phyloP scores from a whole-genome alignment of 2,113 vertebrate genomes.

The Elachura formosa region DNA sequence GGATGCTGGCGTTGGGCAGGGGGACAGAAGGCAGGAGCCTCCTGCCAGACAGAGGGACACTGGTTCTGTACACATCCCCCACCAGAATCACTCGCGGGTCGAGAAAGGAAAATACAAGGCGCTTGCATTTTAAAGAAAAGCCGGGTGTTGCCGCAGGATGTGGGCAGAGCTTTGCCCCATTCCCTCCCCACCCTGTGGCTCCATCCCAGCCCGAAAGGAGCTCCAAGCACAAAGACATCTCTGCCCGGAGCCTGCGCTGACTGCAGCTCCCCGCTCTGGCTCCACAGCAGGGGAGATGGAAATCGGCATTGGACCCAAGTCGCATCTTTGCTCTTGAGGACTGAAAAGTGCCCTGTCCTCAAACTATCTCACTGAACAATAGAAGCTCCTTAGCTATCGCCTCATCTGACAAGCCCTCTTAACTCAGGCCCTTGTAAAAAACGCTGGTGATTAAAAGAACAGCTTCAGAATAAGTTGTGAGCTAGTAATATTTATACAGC shows the following conservation, averaged over 20 bases:
- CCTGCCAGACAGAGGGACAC: not conserved
- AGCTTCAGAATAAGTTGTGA: not conserved
- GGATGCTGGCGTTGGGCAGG: not conserved
- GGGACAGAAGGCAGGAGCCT: not conserved
- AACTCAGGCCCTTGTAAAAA: not conserved
- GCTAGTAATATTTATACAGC: not conserved
- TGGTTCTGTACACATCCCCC: not conserved
- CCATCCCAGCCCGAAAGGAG: not conserved
- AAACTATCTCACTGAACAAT: not conserved
- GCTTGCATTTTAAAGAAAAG: not conserved
- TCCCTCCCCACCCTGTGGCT: not conserved
- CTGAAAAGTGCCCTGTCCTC: not conserved
- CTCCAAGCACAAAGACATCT: not conserved
- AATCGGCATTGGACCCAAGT: accelerated
- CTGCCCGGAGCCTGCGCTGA: not conserved
- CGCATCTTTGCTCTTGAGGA: not conserved
- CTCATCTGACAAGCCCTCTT: not conserved
- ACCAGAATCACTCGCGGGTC: not conserved
- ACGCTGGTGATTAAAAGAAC: not conserved
- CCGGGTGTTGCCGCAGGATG: not conserved
- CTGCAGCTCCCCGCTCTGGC: not conserved
- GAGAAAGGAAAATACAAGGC: not conserved
- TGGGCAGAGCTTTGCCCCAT: conserved; percentile 22
- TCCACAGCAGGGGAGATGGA: not conserved
- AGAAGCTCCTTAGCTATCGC: not conserved